Conservation (phyloP, 2,113 vertebrate species). For the Tyto alba region DNA sequence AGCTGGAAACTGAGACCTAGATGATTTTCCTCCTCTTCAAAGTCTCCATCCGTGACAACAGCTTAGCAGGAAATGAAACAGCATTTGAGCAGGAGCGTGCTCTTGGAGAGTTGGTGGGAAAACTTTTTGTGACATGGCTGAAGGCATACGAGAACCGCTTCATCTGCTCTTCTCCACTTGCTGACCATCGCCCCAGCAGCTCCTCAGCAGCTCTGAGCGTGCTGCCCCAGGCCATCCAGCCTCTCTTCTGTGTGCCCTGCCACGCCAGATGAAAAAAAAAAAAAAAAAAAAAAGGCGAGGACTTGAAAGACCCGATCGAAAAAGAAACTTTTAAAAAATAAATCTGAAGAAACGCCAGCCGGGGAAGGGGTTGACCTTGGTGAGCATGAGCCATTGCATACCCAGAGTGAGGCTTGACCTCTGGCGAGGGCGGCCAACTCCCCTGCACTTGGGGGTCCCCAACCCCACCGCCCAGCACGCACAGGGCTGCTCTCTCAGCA, state of each 20-base stretch:
- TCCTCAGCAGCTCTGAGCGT: background rate
- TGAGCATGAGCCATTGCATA: background rate
- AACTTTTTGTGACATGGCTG: background rate
- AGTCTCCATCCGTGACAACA: background rate
- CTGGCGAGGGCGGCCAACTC: background rate
- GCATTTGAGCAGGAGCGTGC: background rate
- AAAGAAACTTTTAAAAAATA: background rate
- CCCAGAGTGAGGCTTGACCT: background rate
- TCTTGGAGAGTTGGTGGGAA: background rate
- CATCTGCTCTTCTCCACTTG: background rate
- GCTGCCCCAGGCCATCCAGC: background rate
- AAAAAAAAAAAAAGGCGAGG: background rate
- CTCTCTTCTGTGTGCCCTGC: background rate
- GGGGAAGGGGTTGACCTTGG: background rate
- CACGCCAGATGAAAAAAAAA: background rate
- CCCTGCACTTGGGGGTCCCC: background rate
- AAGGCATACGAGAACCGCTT: background rate
- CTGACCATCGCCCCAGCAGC: background rate
- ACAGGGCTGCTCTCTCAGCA: fast-evolving
- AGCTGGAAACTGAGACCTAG: background rate
- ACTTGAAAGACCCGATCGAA: background rate
- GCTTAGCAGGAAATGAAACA: background rate
- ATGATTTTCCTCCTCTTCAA: background rate
- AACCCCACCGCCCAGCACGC: background rate
- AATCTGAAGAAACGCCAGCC: background rate